These are phyloP conservation scores for Galbula dea DNA, from an alignment of 2,113 vertebrate species.

Conservation along the genomic window DNA sequence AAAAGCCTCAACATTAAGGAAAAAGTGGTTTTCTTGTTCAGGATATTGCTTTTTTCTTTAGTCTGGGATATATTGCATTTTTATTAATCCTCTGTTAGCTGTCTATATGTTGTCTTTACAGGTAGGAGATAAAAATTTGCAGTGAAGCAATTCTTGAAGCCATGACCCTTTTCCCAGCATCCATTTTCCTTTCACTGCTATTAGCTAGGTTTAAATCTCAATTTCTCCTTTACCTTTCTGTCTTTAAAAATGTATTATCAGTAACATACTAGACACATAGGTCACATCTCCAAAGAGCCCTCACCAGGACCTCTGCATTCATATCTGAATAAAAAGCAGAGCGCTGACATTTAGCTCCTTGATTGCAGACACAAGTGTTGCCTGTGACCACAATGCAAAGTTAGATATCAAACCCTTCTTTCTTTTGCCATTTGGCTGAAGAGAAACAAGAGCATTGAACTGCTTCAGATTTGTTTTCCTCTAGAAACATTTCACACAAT, in stretches of 20 bases:
- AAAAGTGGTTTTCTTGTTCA: not conserved
- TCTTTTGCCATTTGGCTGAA: not conserved
- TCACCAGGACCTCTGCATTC: conserved; percentile 8
- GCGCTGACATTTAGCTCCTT: conserved; percentile 37
- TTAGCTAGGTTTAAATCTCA: not conserved
- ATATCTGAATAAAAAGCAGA: conserved; percentile 26
- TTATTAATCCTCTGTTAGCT: not conserved
- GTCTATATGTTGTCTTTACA: not conserved
- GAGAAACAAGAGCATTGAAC: not conserved
- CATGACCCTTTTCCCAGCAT: not conserved
- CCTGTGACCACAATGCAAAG: not conserved
- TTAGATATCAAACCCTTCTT: not conserved
- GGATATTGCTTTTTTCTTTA: not conserved
- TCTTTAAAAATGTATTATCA: conserved; percentile 39
- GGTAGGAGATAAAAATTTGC: not conserved
- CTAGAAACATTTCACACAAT: not conserved
- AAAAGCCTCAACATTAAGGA: not conserved
- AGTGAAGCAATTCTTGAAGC: not conserved
- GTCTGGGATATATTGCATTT: not conserved
- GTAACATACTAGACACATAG: not conserved
- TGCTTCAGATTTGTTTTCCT: not conserved
- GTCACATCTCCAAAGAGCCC: not conserved
- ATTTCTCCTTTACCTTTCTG: not conserved
- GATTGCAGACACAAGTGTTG: not conserved
- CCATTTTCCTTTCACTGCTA: not conserved